These are phyloP conservation scores for Polypterus senegalus DNA, from an alignment of 2,113 vertebrate genomes.

Conservation along the genomic window DNA sequence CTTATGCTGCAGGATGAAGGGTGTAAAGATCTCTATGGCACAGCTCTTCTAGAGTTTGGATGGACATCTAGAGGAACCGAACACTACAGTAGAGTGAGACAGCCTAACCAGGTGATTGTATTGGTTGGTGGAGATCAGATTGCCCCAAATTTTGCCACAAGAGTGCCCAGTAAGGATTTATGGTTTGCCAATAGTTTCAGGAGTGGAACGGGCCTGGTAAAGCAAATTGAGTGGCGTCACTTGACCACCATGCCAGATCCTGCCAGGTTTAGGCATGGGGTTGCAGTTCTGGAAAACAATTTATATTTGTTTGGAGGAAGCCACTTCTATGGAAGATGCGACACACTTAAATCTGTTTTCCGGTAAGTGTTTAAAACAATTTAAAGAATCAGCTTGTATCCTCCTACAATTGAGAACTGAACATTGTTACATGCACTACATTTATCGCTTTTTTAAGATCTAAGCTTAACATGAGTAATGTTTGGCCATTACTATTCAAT, in stretches of 20 bases:
- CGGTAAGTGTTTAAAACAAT: slow-evolving; percentile 43
- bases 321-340: slow-evolving; percentile 57
- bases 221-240: slow-evolving; percentile 68
- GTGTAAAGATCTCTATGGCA: slow-evolving; percentile 39
- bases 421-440: no score
- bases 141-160: slow-evolving; percentile 44
- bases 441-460: no score
- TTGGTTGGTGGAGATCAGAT: slow-evolving; percentile 70
- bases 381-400: no score
- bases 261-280: slow-evolving; percentile 69
- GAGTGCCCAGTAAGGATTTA: slow-evolving; percentile 51
- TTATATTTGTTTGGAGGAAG: slow-evolving; percentile 76
- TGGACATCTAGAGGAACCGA: slow-evolving; percentile 29
- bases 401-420: no score
- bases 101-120: slow-evolving; percentile 54
- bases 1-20: slow-evolving; percentile 38
- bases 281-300: slow-evolving; percentile 39
- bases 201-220: slow-evolving; percentile 64
- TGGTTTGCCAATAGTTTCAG: slow-evolving; percentile 71
- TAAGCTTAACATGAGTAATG: no score
- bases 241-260: slow-evolving; percentile 61
- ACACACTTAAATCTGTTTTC: slow-evolving; percentile 68
- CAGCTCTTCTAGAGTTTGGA: slow-evolving; percentile 40
- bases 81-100: slow-evolving; percentile 47
- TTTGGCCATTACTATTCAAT: no score